phyloP scores from a whole-genome alignment of 2,113 vertebrate species.

The Protomyctophum bolini region DNA sequence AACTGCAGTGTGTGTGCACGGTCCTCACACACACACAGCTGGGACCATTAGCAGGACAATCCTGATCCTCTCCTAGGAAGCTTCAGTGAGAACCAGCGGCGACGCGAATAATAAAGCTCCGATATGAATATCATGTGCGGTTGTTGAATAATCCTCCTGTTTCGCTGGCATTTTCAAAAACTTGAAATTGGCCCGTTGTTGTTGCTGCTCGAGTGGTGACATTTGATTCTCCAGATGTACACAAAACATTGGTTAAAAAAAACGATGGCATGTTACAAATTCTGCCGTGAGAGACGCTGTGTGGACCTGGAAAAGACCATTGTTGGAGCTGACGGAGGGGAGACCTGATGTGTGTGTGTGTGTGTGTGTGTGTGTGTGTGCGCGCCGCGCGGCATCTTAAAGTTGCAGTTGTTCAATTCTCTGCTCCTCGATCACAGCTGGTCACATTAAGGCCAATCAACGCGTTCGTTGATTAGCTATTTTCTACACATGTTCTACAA shows the following conservation, averaged over 20 bases:
- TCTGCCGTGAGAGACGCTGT: constrained; percentile 86
- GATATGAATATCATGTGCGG: constrained; percentile 44
- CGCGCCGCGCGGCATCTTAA: constrained; percentile 83
- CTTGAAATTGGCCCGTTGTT: constrained; percentile 16
- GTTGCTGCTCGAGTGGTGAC: constrained; percentile 47
- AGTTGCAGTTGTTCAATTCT: constrained; percentile 81
- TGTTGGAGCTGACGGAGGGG: constrained; percentile 79
- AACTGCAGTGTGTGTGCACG: constrained; percentile 81
- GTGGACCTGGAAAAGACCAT: constrained; percentile 92
- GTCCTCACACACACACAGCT: constrained; percentile 75
- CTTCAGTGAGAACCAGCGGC: constrained; percentile 46
- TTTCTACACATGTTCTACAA: no score
- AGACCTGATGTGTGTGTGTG: constrained; percentile 65
- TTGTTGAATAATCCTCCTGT: constrained; percentile 38
- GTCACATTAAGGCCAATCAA: no score
- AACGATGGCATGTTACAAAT: constrained; percentile 95
- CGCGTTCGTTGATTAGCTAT: no score
- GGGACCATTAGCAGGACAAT: constrained; percentile 66
- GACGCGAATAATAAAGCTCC: constrained; percentile 47
- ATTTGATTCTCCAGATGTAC: constrained; percentile 65
- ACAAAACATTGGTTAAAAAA: constrained; percentile 83
- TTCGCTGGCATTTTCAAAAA: constrained; percentile 56
- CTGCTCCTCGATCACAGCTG: not conserved
- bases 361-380: constrained; percentile 50
- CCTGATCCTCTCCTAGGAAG: constrained; percentile 46